These are phyloP conservation scores for Drosophila baimaii DNA, from an alignment of 1,140 invertebrate species.

Conservation along the genomic window DNA sequence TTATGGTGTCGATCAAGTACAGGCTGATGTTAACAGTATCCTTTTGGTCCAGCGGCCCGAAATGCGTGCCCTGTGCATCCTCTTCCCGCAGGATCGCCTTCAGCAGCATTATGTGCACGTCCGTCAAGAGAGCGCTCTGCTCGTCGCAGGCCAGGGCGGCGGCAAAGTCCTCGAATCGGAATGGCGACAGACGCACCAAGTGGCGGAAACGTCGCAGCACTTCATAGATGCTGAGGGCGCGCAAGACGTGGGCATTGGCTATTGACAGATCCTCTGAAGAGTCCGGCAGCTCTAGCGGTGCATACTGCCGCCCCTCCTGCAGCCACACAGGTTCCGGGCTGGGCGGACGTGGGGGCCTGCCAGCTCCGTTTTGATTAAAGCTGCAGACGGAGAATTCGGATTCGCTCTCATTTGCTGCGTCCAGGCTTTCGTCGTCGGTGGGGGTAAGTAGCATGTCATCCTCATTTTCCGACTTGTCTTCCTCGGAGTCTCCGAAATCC, in stretches of 20 bases:
- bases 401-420: constrained; percentile 89
- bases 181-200: constrained; percentile 95
- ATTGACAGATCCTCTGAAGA: constrained; percentile 96
- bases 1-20: constrained; percentile 96
- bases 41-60: constrained; percentile 97
- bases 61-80: constrained; percentile 96
- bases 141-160: constrained; percentile 95
- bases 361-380: constrained; percentile 87
- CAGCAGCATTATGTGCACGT: constrained; percentile 96
- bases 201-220: constrained; percentile 95
- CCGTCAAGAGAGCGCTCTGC: constrained; percentile 94
- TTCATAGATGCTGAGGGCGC: constrained; percentile 95
- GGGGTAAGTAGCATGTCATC: constrained; percentile 88
- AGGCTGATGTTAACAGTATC: constrained; percentile 97
- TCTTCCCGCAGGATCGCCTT: constrained; percentile 97
- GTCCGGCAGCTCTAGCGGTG: constrained; percentile 90
- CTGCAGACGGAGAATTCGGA: constrained; percentile 93
- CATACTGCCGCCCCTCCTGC: constrained; percentile 90
- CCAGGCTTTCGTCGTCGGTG: constrained; percentile 87
- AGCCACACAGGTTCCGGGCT: constrained; percentile 95
- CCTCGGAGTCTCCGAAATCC: constrained; percentile 94
- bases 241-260: constrained; percentile 91
- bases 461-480: constrained; percentile 90
- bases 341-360: constrained; percentile 87
- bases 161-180: constrained; percentile 98